Base-by-base conservation (phyloP, 2,888 invertebrate genomes). In the Clivina fossor region DNA sequence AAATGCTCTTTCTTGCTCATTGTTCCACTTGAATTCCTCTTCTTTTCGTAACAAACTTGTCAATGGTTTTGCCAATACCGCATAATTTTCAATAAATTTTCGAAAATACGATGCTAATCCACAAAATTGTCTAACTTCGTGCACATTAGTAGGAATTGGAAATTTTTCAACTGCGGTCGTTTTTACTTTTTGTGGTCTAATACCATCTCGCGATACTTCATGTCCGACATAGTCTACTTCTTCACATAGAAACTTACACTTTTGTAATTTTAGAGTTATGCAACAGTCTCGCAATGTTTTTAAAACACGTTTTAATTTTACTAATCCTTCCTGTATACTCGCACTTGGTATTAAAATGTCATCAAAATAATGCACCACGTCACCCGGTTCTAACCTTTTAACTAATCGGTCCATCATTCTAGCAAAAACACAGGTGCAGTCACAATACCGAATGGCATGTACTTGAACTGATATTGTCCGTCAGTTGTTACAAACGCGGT, bases 391-490 rank as follows among this genome's bases (percentile, higher is more conserved):
- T 26, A 26, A 26, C 26, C 8, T 26, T 8, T 26, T 26, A 26
- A 26, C 26, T 8, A 26, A 8, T 8, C 8, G 5, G 26, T 26
- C 64, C 46, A 72, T 69, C 50, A 68, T 62, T 22, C 66, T 57
- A 44, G 71, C 70, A 54, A 71, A 74, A 0, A 67, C 65, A 0
- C 61, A 3, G 71, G 71, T 0, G 74, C 69, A 55, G 72, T 73
- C 0, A 60, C 59, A 0, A 26, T 7, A 7, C 26, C 26, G 74
- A 73, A 75, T 0, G 70, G 69, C 69, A 72, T 69, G 1, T 9
- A 70, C 2, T 59, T 40, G 33, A 63, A 65, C 58, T 69, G 63
- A 37, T 58, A 68, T 3, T 65, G 48, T 5, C 65, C 65, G n/a
- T 65, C 65, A 1, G 62, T 63, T 4, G 64, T 68, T 3, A 59